Evolutionary conservation across 2,888 invertebrate genomes (phyloP).

Genomic region (Ochropleura plecta): DNA sequence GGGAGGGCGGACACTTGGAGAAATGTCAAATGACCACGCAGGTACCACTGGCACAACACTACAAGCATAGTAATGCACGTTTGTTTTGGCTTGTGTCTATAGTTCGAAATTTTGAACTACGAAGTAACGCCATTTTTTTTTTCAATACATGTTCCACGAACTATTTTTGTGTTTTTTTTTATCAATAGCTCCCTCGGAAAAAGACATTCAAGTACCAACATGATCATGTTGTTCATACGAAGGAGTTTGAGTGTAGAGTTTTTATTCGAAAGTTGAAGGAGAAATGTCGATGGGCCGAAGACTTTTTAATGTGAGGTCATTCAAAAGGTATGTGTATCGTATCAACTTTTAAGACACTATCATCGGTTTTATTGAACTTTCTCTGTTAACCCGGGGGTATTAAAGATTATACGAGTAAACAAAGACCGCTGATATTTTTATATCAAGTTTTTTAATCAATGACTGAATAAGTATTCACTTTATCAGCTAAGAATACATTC

Average conservation of each 20-base stretch:
- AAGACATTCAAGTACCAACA: background rate
- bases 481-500: constrained; percentile 41
- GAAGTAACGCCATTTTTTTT: background rate
- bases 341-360: constrained; percentile 17
- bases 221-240: background rate
- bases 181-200: background rate
- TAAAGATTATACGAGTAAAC: constrained; percentile 31
- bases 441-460: constrained; percentile 37
- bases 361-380: constrained; percentile 43
- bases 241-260: background rate
- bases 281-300: constrained; percentile 30
- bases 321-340: constrained; percentile 11
- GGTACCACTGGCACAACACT: constrained; percentile 20
- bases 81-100: background rate
- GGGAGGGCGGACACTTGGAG: constrained; percentile 33
- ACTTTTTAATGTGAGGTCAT: constrained; percentile 12
- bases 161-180: background rate
- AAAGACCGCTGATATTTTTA: constrained; percentile 24
- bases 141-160: background rate
- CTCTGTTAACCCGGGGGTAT: constrained; percentile 17
- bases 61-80: background rate
- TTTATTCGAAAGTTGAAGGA: constrained; percentile 38
- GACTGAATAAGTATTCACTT: constrained; percentile 14
- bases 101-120: background rate
- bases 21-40: constrained; percentile 59